Percentiles rank a stretch among this genome's conserved stretches.
Conservation (phyloP, 2,888 invertebrate genomes). For the Conchocele bisecta region DNA sequence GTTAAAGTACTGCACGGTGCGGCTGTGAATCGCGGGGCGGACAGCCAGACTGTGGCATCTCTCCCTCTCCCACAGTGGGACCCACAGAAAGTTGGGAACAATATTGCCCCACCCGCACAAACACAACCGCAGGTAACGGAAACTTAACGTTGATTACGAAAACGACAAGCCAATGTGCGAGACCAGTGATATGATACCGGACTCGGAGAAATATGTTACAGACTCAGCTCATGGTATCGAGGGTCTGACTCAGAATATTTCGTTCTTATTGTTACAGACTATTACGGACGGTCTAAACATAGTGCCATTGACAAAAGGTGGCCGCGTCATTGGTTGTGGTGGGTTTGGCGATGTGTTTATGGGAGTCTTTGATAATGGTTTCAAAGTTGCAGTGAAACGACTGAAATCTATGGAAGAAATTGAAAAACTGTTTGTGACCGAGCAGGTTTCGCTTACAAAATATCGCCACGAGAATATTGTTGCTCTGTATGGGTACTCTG, state of each 20-base stretch:
- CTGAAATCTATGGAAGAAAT: slow-evolving; percentile 63
- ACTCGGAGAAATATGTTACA: no score
- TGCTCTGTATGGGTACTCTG: slow-evolving; percentile 92
- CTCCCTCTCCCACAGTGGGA: slow-evolving; percentile 21
- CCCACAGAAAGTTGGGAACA: not conserved
- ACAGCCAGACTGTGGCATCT: not conserved
- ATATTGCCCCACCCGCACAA: no score
- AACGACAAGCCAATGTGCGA: no score
- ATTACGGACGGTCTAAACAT: slow-evolving; percentile 92
- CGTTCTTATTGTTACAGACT: no score
- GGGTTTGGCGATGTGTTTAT: slow-evolving; percentile 96
- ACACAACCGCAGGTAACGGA: no score
- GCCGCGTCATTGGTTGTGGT: slow-evolving; percentile 84
- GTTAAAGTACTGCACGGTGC: slow-evolving; percentile 61
- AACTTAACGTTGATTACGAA: no score
- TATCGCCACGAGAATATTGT: slow-evolving; percentile 95
- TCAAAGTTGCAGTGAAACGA: slow-evolving; percentile 70
- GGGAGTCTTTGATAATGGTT: slow-evolving; percentile 86
- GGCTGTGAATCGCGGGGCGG: slow-evolving; percentile 22
- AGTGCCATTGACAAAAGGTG: slow-evolving; percentile 88
- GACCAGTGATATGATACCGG: no score
- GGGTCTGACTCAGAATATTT: no score
- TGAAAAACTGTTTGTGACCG: slow-evolving; percentile 74
- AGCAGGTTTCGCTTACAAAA: slow-evolving; percentile 67
- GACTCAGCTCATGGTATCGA: no score